Evolutionary conservation across 2,113 vertebrate species (phyloP), one percentile per base, ranked within the genome.

Genomic region (Patagioenas fasciata): DNA sequence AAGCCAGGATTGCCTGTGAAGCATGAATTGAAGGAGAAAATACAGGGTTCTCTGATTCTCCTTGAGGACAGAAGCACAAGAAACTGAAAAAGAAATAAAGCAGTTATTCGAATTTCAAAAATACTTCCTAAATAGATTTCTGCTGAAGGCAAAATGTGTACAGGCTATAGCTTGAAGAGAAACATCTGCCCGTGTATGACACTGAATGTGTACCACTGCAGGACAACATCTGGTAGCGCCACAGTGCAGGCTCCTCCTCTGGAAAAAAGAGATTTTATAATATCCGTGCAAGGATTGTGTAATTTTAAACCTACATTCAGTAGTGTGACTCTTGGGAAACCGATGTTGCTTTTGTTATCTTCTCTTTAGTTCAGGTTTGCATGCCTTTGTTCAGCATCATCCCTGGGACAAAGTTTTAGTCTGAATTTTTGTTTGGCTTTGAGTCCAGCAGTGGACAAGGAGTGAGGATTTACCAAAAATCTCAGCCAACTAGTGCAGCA

Each of bases 21-120:
- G 34, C 8, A 5, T 3, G 67, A 90, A 34, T 53, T 0, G 3
- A 67, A 51, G 38, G 64, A 80, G 44, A 53, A 16, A 16, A 83
- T 13, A 85, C 7, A 7, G 2, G 16, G 13, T 21, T 80, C 50
- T 57, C 29, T 65, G 10, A 50, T 88, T 58, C 53, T 82, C 20
- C 54, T 56, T 64, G 16, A 88, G 51, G 42, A 67, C 9, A 56
- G 29, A 64, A 87, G 72, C 15, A 58, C 13, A 42, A 14, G 16
- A n/a, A 34, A 48, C 50, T 58, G 66, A 44, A n/a, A 44, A 53
- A 90, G 29, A 82, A 91, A 88, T 31, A 38, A 44, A 51, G 51
- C 47, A 20, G 44, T 20, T 88, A 80, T 93, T 91, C 94, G 90
- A 91, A 91, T 75, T 91, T 93, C 79, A 90, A 13, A 95, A 81